These are phyloP conservation scores for Enteromius treurensis DNA, from an alignment of 2,797 vertebrate genomes.

Conservation along the genomic window DNA sequence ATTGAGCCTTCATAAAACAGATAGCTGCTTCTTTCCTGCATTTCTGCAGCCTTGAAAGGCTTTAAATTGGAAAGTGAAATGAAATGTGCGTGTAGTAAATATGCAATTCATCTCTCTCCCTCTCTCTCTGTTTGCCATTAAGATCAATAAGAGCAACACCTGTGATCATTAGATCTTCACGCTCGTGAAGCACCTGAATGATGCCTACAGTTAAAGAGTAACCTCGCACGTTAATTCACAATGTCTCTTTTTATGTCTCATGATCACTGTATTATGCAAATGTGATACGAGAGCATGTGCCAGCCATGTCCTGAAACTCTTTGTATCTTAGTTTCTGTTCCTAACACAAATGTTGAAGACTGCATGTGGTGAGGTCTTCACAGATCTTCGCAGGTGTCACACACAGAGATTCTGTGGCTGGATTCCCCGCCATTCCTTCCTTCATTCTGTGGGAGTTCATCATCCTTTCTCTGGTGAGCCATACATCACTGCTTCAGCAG, in stretches of 20 bases:
- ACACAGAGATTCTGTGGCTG: background rate
- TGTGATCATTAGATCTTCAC: slow-evolving; percentile 8
- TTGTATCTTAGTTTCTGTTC: background rate
- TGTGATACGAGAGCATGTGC: background rate
- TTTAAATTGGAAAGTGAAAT: background rate
- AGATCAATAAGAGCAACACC: background rate
- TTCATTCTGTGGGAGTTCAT: slow-evolving; percentile 32
- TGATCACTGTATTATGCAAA: slow-evolving; percentile 33
- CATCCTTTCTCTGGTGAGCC: slow-evolving; percentile 43
- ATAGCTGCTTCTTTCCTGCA: background rate
- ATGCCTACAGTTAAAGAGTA: background rate
- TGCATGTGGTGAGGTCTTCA: background rate
- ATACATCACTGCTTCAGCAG: slow-evolving; percentile 53
- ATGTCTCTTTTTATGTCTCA: background rate
- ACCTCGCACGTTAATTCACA: background rate
- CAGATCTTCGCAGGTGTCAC: background rate
- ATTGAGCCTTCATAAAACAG: background rate
- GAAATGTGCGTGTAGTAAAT: background rate
- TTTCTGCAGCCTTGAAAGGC: background rate
- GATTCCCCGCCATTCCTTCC: slow-evolving; percentile 31
- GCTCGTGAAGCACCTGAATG: background rate
- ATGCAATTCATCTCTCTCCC: slow-evolving; percentile 1
- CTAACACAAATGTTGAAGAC: background rate
- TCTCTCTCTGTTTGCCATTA: background rate
- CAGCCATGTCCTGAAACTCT: background rate